These are phyloP conservation scores for Probosciger aterrimus DNA, from an alignment of 2,113 vertebrate species.

Conservation along the genomic window DNA sequence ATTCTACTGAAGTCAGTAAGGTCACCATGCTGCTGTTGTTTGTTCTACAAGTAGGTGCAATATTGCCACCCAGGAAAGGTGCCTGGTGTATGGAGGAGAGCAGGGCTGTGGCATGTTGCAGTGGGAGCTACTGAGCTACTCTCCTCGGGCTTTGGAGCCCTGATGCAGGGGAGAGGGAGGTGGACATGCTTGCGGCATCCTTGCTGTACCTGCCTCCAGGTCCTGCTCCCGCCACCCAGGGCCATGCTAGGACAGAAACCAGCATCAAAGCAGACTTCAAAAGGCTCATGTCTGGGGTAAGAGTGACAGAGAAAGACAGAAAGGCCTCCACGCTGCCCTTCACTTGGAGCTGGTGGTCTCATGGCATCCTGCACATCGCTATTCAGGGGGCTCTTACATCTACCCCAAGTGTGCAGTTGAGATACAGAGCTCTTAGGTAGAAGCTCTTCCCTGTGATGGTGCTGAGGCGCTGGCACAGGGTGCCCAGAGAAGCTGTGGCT, in stretches of 20 bases:
- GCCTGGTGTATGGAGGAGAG: background rate
- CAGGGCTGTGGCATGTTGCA: rapidly evolving
- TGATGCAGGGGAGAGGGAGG: background rate
- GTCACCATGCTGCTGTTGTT: background rate
- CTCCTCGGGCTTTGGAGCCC: background rate
- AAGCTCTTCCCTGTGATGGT: background rate
- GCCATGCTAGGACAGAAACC: background rate
- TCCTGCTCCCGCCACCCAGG: background rate
- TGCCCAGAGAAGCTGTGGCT: background rate
- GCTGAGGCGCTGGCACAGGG: background rate
- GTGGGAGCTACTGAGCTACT: background rate
- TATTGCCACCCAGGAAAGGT: background rate
- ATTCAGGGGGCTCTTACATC: background rate
- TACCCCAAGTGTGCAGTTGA: background rate
- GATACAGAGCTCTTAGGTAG: background rate
- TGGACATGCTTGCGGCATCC: background rate
- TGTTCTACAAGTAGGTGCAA: rapidly evolving
- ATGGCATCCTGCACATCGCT: background rate
- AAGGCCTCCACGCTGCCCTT: background rate
- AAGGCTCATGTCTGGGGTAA: background rate
- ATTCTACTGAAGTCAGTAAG: background rate
- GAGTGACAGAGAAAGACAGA: background rate
- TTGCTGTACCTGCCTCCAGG: background rate
- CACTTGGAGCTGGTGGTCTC: background rate
- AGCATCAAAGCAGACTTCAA: background rate